Conservation (phyloP, 1,140 invertebrate genomes). For the Drosophila bocki region DNA sequence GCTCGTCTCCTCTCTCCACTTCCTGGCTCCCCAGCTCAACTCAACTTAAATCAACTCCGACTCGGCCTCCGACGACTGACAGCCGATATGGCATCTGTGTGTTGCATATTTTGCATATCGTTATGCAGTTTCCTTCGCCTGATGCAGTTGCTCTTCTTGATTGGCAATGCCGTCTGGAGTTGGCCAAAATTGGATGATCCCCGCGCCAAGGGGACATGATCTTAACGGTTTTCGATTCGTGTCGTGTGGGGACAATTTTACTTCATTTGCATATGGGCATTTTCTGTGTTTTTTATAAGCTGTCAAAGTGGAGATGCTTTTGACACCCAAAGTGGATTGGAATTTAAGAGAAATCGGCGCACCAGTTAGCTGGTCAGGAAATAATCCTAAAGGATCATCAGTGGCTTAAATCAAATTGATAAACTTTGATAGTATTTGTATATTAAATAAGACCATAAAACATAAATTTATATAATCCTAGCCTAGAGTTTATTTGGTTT, state of each 20-base stretch:
- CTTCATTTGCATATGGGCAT: constrained; percentile 39
- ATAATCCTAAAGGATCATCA: not conserved
- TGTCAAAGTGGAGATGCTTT: constrained; percentile 38
- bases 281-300: constrained; percentile 24
- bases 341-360: constrained; percentile 15
- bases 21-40: constrained; percentile 7
- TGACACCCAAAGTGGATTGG: constrained; percentile 20
- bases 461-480: not conserved
- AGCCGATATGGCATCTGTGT: constrained; percentile 66
- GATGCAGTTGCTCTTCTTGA: constrained; percentile 56
- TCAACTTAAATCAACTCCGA: constrained; percentile 45
- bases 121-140: constrained; percentile 59
- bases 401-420: too few species aligned
- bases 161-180: constrained; percentile 53
- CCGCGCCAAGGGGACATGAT: constrained; percentile 41
- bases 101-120: constrained; percentile 81
- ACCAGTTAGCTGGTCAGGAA: not conserved
- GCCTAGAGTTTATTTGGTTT: not conserved
- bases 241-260: constrained; percentile 49
- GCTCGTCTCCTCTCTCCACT: not conserved
- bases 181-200: constrained; percentile 58
- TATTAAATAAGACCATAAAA: not conserved
- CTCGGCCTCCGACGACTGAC: constrained; percentile 39
- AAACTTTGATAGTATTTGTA: not conserved
- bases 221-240: constrained; percentile 50